Conservation (phyloP, 92 coral and sea anemone genomes). For the Epizoanthus fatuus region DNA sequence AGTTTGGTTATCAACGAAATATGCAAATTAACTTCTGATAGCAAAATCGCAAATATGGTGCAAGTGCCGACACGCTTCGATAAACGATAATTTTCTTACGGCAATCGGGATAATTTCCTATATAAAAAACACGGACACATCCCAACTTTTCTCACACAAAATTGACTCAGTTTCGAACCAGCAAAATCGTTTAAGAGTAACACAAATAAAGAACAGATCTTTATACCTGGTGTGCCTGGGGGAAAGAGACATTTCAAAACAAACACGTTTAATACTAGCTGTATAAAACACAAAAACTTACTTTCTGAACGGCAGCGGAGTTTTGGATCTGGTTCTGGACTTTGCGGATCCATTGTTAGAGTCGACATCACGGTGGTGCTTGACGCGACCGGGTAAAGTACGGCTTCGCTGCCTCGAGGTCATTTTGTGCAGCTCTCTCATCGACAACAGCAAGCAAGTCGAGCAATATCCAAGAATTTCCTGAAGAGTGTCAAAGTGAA, state of each 20-base stretch:
- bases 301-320: constrained; percentile 45
- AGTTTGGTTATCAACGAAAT: no score
- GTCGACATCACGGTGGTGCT: constrained; percentile 23
- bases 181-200: not conserved
- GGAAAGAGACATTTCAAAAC: not conserved
- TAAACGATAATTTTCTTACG: no score
- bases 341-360: not conserved
- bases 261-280: not conserved
- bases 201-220: not conserved
- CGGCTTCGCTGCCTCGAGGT: constrained; percentile 62
- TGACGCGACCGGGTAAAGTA: constrained; percentile 62
- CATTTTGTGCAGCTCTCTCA: constrained; percentile 42
- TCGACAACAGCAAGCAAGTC: constrained; percentile 13
- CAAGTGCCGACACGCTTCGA: no score
- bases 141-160: not conserved
- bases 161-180: not conserved
- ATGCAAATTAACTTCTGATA: no score
- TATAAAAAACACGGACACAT: not conserved
- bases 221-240: not conserved
- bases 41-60: no score
- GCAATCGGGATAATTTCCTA: no score
- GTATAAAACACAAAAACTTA: not conserved
- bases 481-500: not conserved
- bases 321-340: constrained; percentile 32
- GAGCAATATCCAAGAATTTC: not conserved